Evolutionary conservation across 2,888 invertebrate species (phyloP).

Genomic region (Amblyjoppa proteus): DNA sequence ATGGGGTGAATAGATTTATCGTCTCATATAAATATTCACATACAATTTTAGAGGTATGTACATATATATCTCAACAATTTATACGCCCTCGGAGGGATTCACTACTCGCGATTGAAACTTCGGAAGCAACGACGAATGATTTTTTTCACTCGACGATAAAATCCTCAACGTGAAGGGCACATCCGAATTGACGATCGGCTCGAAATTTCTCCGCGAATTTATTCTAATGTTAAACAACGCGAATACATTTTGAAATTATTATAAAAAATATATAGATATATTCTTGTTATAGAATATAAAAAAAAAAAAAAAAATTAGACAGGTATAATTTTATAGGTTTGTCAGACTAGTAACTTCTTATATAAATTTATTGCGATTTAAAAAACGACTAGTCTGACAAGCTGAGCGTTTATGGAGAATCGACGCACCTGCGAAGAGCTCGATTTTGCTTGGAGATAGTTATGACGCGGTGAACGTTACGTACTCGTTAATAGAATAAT

Average conservation of each 20-base stretch:
- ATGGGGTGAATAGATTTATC: slow-evolving; percentile 10
- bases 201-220: too few species aligned
- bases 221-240: not conserved
- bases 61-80: not conserved
- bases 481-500: not conserved
- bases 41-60: not conserved
- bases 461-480: not conserved
- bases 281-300: not conserved
- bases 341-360: not conserved
- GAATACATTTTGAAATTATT: not conserved
- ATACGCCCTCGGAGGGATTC: not conserved
- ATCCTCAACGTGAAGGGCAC: not conserved
- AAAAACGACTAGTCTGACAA: not conserved
- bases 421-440: not conserved
- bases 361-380: not conserved
- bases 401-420: not conserved
- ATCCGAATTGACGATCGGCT: not conserved
- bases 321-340: too few species aligned
- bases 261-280: not conserved
- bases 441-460: not conserved
- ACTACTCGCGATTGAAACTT: not conserved
- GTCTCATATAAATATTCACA: not conserved
- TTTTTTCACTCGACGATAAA: not conserved
- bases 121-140: not conserved
- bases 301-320: not conserved